Conservation (phyloP, 2,888 invertebrate genomes). For the Lasius fuliginosus region DNA sequence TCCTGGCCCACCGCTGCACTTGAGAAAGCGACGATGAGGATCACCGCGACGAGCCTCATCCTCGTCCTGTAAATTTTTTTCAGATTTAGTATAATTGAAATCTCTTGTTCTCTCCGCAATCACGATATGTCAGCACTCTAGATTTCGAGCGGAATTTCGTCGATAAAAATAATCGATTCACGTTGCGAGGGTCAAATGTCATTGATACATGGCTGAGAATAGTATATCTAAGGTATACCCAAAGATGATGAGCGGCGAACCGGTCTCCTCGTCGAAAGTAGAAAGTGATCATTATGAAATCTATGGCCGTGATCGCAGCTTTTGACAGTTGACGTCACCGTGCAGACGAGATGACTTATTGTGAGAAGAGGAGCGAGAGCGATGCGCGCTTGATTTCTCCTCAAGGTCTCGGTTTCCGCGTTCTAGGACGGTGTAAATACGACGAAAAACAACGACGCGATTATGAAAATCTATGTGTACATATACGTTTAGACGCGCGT, state of each 20-base stretch:
- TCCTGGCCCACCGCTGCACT: constrained; percentile 62
- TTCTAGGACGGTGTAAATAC: neutral
- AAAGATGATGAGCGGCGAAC: constrained; percentile 47
- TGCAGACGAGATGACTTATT: constrained; percentile 46
- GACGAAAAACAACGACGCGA: constrained; percentile 6
- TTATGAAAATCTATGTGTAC: constrained; percentile 47
- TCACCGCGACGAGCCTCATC: constrained; percentile 64
- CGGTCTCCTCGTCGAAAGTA: constrained; percentile 74
- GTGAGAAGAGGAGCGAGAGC: constrained; percentile 50
- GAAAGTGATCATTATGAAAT: constrained; percentile 83
- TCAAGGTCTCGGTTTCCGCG: constrained; percentile 57
- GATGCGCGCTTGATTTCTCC: constrained; percentile 52
- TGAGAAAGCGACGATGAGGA: constrained; percentile 63
- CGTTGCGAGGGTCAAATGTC: constrained; percentile 36
- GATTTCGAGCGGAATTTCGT: constrained; percentile 13
- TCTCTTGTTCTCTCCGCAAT: neutral
- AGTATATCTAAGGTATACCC: constrained; percentile 6
- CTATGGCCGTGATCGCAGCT: constrained; percentile 72
- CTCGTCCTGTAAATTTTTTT: constrained; percentile 46
- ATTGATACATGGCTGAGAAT: constrained; percentile 8
- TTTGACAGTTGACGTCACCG: constrained; percentile 75
- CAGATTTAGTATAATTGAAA: neutral
- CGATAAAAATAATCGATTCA: constrained; percentile 13
- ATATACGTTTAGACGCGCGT: neutral
- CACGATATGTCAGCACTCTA: constrained; percentile 8